These are phyloP conservation scores for Bagarius yarrelli DNA, from an alignment of 2,113 vertebrate species.

Conservation along the genomic window DNA sequence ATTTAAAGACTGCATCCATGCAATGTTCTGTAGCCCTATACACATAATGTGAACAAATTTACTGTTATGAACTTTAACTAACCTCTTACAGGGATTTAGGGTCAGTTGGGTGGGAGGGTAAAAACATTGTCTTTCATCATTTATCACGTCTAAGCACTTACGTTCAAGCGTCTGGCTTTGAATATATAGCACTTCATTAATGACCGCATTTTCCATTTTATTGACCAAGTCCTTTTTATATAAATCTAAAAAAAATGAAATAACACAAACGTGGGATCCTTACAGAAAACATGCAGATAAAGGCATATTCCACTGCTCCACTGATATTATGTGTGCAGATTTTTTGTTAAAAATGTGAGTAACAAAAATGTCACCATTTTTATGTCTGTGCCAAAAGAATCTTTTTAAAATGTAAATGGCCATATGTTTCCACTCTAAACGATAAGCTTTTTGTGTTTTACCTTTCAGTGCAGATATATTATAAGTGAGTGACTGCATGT, in stretches of 20 bases:
- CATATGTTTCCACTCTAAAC: slow-evolving; percentile 32
- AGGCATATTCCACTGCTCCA: slow-evolving; percentile 2
- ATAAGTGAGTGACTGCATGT: slow-evolving; percentile 52
- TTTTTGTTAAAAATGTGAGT: slow-evolving; percentile 5
- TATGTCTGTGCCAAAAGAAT: slow-evolving; percentile 54
- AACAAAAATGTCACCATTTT: slow-evolving; percentile 35
- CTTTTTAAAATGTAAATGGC: slow-evolving; percentile 38
- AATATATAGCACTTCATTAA: slow-evolving; percentile 50
- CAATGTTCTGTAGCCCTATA: slow-evolving; percentile 39
- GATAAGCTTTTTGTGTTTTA: slow-evolving; percentile 31
- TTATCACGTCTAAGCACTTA: slow-evolving; percentile 49
- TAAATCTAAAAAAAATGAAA: not conserved
- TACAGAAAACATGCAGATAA: slow-evolving; percentile 3
- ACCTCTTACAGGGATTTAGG: slow-evolving; percentile 34
- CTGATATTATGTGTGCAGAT: slow-evolving; percentile 14
- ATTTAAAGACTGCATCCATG: slow-evolving; percentile 37
- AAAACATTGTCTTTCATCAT: slow-evolving; percentile 19
- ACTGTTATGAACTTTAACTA: slow-evolving; percentile 39
- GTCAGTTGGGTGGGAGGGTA: slow-evolving; percentile 7
- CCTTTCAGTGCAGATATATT: slow-evolving; percentile 20
- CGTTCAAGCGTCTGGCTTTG: slow-evolving; percentile 32
- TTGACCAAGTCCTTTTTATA: slow-evolving; percentile 18
- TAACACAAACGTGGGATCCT: not conserved
- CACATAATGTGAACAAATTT: slow-evolving; percentile 30
- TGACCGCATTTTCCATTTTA: slow-evolving; percentile 31